These are phyloP conservation scores for Drosophila murphyi DNA, from an alignment of 1,140 invertebrate genomes.

Conservation along the genomic window DNA sequence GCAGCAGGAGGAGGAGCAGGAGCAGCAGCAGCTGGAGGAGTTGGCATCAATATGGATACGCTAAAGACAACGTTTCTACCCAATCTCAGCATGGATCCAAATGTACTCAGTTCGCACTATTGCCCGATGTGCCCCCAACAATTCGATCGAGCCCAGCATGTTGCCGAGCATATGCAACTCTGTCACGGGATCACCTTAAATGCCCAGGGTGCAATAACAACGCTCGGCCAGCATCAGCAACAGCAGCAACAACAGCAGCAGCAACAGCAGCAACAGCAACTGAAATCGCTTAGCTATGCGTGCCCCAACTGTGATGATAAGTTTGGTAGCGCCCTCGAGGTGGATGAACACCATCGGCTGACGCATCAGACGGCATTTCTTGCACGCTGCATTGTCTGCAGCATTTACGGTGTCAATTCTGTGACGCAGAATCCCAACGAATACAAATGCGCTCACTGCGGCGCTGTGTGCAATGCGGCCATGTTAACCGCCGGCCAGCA, in stretches of 20 bases:
- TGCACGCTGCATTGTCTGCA: constrained; percentile 75
- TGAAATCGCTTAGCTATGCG: constrained; percentile 63
- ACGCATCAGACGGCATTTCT: constrained; percentile 76
- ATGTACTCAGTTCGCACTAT: constrained; percentile 67
- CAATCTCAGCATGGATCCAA: constrained; percentile 81
- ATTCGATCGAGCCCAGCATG: constrained; percentile 72
- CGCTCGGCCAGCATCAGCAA: constrained; percentile 59
- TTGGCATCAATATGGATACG: constrained; percentile 63
- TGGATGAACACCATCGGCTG: constrained; percentile 79
- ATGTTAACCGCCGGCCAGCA: constrained; percentile 74
- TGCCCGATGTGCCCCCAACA: constrained; percentile 82
- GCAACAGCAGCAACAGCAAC: constrained; percentile 60
- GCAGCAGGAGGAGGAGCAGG: constrained; percentile 23
- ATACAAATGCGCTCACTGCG: constrained; percentile 80
- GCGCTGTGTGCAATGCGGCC: constrained; percentile 67
- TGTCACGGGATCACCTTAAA: constrained; percentile 70
- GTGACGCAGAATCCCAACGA: constrained; percentile 78
- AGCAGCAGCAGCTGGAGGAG: constrained; percentile 4
- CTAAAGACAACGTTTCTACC: constrained; percentile 82
- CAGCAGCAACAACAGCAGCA: constrained; percentile 59
- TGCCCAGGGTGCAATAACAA: constrained; percentile 61
- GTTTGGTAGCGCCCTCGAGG: constrained; percentile 68
- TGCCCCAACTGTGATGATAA: constrained; percentile 81
- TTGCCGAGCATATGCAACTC: constrained; percentile 77
- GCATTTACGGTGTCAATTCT: constrained; percentile 75